Percentiles rank a stretch among this genome's conserved stretches.
Conservation (phyloP, 2,888 invertebrate species). For the Leptura quadrifasciata region DNA sequence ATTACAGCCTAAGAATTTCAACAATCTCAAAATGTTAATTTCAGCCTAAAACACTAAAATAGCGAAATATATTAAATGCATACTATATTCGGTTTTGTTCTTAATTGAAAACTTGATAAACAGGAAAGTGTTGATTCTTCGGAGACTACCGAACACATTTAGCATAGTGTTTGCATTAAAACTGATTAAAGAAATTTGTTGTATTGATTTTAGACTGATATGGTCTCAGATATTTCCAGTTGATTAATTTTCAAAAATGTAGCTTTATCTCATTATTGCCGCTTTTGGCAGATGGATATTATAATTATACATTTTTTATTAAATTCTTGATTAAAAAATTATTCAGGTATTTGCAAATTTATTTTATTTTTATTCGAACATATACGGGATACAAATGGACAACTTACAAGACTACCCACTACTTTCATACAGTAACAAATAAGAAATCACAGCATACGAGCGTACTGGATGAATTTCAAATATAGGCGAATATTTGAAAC, state of each 20-base stretch:
- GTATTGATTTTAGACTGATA: background rate
- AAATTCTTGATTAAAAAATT: no score
- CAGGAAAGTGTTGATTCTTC: background rate
- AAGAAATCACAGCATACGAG: no score
- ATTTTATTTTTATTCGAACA: no score
- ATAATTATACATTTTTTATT: no score
- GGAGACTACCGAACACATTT: background rate
- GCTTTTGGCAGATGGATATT: no score
- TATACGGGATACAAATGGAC: no score
- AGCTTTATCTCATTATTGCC: background rate
- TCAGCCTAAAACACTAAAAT: background rate
- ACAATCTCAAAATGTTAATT: background rate
- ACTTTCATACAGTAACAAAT: no score
- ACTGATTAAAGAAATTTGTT: conserved; percentile 5
- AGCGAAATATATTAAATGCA: background rate
- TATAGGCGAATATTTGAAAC: no score
- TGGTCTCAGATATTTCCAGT: background rate
- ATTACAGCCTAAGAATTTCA: background rate
- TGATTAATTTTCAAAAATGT: conserved; percentile 15
- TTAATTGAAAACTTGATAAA: background rate
- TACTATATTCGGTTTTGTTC: background rate
- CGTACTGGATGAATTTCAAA: no score
- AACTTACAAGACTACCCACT: no score
- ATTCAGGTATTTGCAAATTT: no score
- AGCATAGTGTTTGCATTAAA: conserved; percentile 1